A percentile compares a stretch with the other conserved stretches of the same genome.
These are phyloP conservation scores for Drosophila sturtevanti DNA, from an alignment of 1,140 invertebrate species.

Conservation along the genomic window DNA sequence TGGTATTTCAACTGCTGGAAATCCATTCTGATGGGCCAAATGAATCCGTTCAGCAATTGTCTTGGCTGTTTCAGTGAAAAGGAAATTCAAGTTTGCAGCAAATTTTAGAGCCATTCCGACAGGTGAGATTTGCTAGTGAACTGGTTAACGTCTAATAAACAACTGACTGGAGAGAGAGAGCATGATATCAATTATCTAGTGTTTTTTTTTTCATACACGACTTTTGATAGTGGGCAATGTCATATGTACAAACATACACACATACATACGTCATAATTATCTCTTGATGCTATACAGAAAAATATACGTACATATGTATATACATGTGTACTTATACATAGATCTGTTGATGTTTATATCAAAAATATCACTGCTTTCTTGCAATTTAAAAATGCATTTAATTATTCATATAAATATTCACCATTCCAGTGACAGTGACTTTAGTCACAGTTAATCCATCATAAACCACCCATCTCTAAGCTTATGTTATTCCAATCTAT, in stretches of 20 bases:
- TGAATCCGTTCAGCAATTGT: constrained; percentile 88
- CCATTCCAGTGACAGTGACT: too few species aligned
- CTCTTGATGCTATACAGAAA: not conserved
- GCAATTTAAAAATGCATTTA: too few species aligned
- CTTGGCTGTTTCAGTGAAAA: constrained; percentile 89
- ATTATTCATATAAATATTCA: too few species aligned
- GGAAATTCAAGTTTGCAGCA: constrained; percentile 93
- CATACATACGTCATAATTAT: not conserved
- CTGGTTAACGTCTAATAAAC: not conserved
- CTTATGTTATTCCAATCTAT: too few species aligned
- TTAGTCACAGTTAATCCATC: too few species aligned
- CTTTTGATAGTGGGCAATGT: constrained; percentile 16
- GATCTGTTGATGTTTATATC: too few species aligned
- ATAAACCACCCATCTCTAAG: too few species aligned
- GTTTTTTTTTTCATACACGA: not conserved
- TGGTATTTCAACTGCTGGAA: constrained; percentile 92
- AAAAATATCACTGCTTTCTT: too few species aligned
- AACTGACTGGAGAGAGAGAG: not conserved
- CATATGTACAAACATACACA: not conserved
- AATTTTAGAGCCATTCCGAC: constrained; percentile 87
- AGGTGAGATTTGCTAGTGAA: not conserved
- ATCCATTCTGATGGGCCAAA: constrained; percentile 91
- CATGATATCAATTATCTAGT: constrained; percentile 8
- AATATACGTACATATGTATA: not conserved
- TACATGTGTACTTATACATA: too few species aligned